Evolutionary conservation across 2,113 vertebrate genomes (phyloP).

Genomic region (Gymnarchus niloticus): DNA sequence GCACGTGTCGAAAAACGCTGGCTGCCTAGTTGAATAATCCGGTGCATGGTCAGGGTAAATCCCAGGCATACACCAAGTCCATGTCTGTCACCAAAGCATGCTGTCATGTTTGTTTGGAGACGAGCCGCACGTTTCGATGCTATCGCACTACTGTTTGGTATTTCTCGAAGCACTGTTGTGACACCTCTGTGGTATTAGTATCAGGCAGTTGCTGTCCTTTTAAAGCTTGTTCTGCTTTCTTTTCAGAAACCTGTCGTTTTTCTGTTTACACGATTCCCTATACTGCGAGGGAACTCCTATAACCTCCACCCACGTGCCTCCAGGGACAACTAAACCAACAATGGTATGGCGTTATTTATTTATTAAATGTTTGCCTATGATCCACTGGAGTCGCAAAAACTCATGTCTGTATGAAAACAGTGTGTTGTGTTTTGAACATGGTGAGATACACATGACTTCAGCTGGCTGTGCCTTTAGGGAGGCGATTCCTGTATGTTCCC

Average conservation of each 20-base stretch:
- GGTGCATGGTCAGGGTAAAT: background rate
- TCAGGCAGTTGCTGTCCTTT: background rate
- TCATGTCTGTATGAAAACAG: background rate
- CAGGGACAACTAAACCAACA: slow-evolving; percentile 13
- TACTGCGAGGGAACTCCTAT: slow-evolving; percentile 60
- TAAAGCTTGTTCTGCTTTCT: background rate
- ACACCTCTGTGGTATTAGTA: background rate
- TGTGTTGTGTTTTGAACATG: background rate
- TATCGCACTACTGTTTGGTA: background rate
- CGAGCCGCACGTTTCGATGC: background rate
- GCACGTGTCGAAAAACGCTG: background rate
- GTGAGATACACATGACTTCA: too few relatives aligned
- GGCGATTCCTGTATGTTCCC: background rate
- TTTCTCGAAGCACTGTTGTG: background rate
- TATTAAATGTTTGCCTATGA: background rate
- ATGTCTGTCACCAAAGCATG: background rate
- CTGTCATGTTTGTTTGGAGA: background rate
- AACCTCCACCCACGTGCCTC: slow-evolving; percentile 49
- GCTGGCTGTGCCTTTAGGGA: background rate
- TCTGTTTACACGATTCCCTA: slow-evolving; percentile 57
- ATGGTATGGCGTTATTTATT: background rate
- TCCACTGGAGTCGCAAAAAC: background rate
- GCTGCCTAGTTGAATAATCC: background rate
- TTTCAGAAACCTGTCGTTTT: background rate
- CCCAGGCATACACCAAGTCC: background rate